Evolutionary conservation across 2,113 vertebrate genomes (phyloP).

Genomic region (Micronycteris hirsuta): DNA sequence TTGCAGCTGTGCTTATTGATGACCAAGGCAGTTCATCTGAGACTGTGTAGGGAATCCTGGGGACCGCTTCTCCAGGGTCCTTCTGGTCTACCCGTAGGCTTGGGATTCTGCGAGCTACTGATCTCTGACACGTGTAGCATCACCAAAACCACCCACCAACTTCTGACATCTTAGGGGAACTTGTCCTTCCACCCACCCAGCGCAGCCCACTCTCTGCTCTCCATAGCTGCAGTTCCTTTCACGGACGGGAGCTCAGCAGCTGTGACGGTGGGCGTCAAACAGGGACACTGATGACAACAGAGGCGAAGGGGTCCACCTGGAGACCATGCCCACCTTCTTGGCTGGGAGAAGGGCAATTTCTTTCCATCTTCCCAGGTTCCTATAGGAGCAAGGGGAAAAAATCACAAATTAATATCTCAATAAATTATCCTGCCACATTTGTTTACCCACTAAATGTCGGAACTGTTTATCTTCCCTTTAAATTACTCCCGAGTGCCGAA

Average conservation of each 20-base stretch:
- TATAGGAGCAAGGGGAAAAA: background rate
- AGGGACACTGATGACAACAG: background rate
- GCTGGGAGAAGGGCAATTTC: background rate
- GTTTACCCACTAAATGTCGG: slow-evolving; percentile 17
- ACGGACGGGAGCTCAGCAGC: background rate
- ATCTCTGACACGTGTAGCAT: background rate
- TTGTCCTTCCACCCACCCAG: background rate
- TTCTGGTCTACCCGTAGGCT: background rate
- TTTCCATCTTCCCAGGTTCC: background rate
- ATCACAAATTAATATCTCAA: slow-evolving; percentile 23
- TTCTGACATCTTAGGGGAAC: background rate
- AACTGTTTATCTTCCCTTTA: slow-evolving; percentile 52
- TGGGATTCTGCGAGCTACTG: background rate
- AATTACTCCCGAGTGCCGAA: background rate
- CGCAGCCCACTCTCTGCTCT: background rate
- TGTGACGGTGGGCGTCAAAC: background rate
- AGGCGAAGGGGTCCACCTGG: background rate
- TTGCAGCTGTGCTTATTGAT: background rate
- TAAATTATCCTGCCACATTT: slow-evolving; percentile 44
- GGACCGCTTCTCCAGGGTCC: background rate
- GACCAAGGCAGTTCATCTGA: background rate
- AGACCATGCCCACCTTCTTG: background rate
- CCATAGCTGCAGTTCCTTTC: background rate
- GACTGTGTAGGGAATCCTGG: background rate
- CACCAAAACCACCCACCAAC: too few species aligned